Evolutionary conservation across 2,797 vertebrate species (phyloP).

Genomic region (Eutrigla gurnardus): DNA sequence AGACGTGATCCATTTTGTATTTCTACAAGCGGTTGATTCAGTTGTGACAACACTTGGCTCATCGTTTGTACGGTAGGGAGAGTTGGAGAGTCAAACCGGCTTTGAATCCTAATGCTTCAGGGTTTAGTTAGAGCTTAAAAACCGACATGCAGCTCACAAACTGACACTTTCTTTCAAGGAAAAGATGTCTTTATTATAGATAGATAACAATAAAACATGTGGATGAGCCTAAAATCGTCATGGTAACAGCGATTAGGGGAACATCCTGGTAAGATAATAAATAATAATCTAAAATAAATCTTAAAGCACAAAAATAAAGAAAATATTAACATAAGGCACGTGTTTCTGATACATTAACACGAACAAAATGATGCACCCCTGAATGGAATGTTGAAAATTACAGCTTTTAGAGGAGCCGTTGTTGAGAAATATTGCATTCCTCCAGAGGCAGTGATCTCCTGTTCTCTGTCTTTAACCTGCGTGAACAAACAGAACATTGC

Average conservation of each 20-base stretch:
- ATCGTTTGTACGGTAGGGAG: slow-evolving; percentile 26
- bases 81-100: slow-evolving; percentile 35
- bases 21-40: slow-evolving; percentile 48
- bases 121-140: slow-evolving; percentile 19
- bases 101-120: slow-evolving; percentile 39
- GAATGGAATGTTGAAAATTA: neutral
- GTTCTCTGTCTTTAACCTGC: slow-evolving; percentile 10
- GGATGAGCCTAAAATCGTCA: neutral
- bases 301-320: neutral
- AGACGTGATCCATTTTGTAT: slow-evolving; percentile 51
- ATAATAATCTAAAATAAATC: slow-evolving; percentile 1
- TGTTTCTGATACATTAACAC: slow-evolving; percentile 7
- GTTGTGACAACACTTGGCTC: slow-evolving; percentile 43
- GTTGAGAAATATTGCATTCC: slow-evolving; percentile 9
- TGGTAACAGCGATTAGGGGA: too few relatives aligned
- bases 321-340: neutral
- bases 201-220: neutral
- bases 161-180: slow-evolving; percentile 3
- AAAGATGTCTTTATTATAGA: slow-evolving; percentile 2
- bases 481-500: slow-evolving; percentile 1
- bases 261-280: too few relatives aligned
- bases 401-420: slow-evolving; percentile 15
- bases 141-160: slow-evolving; percentile 8
- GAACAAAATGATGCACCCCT: neutral
- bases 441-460: slow-evolving; percentile 7